Base-by-base conservation (phyloP, 2,888 invertebrate genomes). In the Amaurobius ferox region DNA sequence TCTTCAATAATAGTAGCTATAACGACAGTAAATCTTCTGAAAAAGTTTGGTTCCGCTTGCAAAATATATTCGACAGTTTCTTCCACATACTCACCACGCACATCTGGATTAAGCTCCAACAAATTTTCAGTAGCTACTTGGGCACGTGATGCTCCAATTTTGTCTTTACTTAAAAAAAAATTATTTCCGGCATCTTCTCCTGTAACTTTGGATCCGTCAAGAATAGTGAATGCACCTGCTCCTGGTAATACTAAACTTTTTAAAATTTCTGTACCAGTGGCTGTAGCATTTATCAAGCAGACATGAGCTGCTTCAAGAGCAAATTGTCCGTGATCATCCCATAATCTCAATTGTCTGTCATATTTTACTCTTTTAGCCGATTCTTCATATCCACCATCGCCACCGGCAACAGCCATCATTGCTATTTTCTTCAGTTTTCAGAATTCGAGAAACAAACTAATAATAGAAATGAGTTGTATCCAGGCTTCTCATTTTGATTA, bases 281-380 rank as follows among this genome's bases (percentile, higher is more conserved):
- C 96, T 61, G 95, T 96, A 0, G 97, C 98, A 92, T 98, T 98
- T 88, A 99, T 95, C 29, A 99, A 91, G 91, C 98, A 99, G 89
- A 99, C 94, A 91, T 96, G 95, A 19, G 98, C 95, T 88, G 94
- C 93, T 93, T 99, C 98, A 80, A 99, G 93, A 2, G 96, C 93
- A 88, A 93, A 92, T 92, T 99, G 99, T 0, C 99, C 99, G 92
- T 98, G 98, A 91, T 99, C 99, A 88, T 99, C 99, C 99, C 99
- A 99, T 90, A 99, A 93, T 90, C 97, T 96, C n/a, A 85, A 89
- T 0, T 85, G 79, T 61, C 77, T 35, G 19, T 79, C 83, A 68
- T 88, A 79, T 80, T 78, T 76, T 5, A 86, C 62, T 71, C 79
- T 71, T 67, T 85, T 85, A 13, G 77, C 68, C 61, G 83, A 85